Conservation (phyloP, 2,888 invertebrate genomes). For the Oithona nana region DNA sequence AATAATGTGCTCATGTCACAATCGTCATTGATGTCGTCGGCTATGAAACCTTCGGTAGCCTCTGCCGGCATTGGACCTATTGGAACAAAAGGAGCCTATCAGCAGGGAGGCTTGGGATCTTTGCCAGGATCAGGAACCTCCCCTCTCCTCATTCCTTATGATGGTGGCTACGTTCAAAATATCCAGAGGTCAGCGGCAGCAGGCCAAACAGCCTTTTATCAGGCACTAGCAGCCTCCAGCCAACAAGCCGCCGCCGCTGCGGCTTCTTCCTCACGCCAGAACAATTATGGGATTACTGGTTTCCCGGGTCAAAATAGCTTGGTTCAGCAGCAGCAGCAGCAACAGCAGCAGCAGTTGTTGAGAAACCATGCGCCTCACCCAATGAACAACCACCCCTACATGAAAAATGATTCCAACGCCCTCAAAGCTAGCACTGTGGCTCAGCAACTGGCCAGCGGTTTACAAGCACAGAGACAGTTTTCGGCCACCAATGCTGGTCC, state of each 20-base stretch:
- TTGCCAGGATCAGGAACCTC: constrained; percentile 34
- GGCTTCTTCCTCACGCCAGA: not conserved
- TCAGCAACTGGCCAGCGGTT: not conserved
- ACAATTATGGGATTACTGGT: not conserved
- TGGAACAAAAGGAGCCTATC: constrained; percentile 37
- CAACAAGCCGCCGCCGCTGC: too few species aligned
- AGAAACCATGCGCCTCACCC: not conserved
- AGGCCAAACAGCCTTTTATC: constrained; percentile 33
- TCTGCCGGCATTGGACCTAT: constrained; percentile 47
- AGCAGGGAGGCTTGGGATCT: constrained; percentile 25
- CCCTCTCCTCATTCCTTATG: constrained; percentile 33
- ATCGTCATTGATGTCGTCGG: constrained; percentile 15
- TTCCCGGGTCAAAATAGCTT: not conserved
- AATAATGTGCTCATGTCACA: not conserved
- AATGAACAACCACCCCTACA: not conserved
- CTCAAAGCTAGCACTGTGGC: not conserved
- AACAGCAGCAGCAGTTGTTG: not conserved
- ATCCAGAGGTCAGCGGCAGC: constrained; percentile 30
- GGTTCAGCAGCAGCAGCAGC: not conserved
- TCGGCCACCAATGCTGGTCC: too few species aligned
- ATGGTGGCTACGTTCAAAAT: constrained; percentile 7
- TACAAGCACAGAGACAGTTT: constrained; percentile 15
- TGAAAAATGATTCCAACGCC: not conserved
- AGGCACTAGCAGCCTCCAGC: constrained; percentile 25
- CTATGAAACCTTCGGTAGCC: not conserved